Percentiles rank a stretch among this genome's conserved stretches.
Evolutionary conservation across 1,140 invertebrate genomes (phyloP).

Genomic region (Diabrotica undecimpunctata): DNA sequence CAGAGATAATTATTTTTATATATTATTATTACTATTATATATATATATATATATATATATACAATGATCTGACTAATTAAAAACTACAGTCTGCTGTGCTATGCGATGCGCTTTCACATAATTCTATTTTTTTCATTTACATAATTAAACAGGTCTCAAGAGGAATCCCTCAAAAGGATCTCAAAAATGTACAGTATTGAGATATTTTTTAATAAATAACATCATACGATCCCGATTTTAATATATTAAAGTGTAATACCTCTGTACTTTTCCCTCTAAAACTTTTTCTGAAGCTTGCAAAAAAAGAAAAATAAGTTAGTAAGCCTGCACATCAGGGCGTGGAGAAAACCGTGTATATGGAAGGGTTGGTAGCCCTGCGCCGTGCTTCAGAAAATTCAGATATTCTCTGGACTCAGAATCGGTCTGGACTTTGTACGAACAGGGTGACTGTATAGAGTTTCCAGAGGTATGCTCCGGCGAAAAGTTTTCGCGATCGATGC

Average conservation of each 20-base stretch:
- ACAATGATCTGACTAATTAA: too few relatives aligned
- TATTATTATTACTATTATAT: too few relatives aligned
- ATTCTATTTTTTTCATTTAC: background rate
- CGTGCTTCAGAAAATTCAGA: constrained; percentile 11
- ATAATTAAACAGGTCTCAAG: background rate
- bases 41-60: too few relatives aligned
- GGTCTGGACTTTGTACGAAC: background rate
- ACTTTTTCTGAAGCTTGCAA: constrained; percentile 21
- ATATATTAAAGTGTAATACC: constrained; percentile 20
- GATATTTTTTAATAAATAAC: constrained; percentile 21
- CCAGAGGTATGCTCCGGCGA: background rate
- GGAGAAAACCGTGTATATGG: constrained; percentile 30
- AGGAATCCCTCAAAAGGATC: background rate
- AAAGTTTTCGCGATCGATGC: background rate
- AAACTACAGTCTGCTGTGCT: too few relatives aligned
- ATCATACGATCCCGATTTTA: constrained; percentile 15
- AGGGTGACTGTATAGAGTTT: background rate
- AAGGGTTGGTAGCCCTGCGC: constrained; percentile 40
- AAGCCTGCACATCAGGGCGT: constrained; percentile 41
- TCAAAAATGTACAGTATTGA: constrained; percentile 7
- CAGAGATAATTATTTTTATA: too few relatives aligned
- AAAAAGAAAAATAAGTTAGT: constrained; percentile 41
- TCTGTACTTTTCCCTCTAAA: constrained; percentile 26
- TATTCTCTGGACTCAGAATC: background rate
- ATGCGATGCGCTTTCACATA: too few relatives aligned